Conservation (phyloP, 2,888 invertebrate genomes). For the Camponotus fellah region DNA sequence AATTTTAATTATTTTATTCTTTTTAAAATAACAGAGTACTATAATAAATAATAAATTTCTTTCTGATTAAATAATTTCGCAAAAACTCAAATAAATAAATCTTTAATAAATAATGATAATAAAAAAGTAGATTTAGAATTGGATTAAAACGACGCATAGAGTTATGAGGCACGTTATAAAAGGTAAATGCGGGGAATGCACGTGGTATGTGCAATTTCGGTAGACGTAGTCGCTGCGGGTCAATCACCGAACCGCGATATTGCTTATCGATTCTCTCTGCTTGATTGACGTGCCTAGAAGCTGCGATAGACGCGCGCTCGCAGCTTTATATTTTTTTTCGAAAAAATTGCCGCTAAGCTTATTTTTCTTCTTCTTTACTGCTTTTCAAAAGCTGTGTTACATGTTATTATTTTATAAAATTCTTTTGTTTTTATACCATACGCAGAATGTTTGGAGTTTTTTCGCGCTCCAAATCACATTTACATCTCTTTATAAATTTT, state of each 20-base stretch:
- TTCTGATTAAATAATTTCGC: neutral
- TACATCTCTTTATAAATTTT: neutral
- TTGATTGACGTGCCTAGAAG: conserved; percentile 75
- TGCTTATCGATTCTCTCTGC: conserved; percentile 79
- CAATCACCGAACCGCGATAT: conserved; percentile 77
- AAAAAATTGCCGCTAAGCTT: conserved; percentile 48
- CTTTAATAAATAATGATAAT: conserved; percentile 5
- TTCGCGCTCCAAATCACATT: neutral
- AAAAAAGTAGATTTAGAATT: conserved; percentile 4
- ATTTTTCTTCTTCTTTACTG: conserved; percentile 25
- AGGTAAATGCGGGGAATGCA: conserved; percentile 57
- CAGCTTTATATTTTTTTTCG: conserved; percentile 52
- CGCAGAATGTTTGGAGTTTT: neutral
- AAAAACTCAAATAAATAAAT: conserved; percentile 7
- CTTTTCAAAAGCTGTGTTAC: conserved; percentile 6
- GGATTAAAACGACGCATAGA: conserved; percentile 10
- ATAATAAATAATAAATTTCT: too few species aligned
- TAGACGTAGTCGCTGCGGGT: conserved; percentile 70
- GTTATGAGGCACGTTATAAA: conserved; percentile 50
- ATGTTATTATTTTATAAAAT: conserved; percentile 15
- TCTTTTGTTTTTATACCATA: neutral
- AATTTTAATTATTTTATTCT: neutral
- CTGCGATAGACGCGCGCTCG: conserved; percentile 51
- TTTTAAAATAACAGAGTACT: too few species aligned
- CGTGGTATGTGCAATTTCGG: conserved; percentile 69